Base-by-base conservation (phyloP, 2,888 invertebrate genomes). In the Scrobipalpa atriplicella region DNA sequence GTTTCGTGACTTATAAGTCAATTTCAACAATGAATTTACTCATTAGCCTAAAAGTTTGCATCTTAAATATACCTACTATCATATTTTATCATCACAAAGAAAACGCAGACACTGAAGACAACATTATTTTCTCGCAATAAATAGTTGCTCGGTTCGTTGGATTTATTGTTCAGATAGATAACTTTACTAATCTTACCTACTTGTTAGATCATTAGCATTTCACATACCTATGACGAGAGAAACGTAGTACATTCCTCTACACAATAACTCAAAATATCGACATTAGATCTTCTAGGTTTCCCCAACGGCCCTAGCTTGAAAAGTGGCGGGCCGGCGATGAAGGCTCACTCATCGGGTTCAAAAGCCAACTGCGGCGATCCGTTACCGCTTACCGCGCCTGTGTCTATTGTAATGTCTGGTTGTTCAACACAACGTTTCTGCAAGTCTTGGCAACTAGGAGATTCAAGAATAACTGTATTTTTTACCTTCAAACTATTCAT, bases 311-410 rank as follows among this genome's bases (percentile, higher is more conserved):
- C 58, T 66, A 65, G 18, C 18, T 61, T 58, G 62, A 52, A 67
- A 67, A 70, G 69, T 70, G 72, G 71, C 65, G 71, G 68, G 3
- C 58, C 16, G 38, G 58, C 81, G 86, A 77, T 86, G 85, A 90
- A 89, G 90, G 87, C 90, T 90, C 87, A 89, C 87, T 90, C 89
- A 88, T 82, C 88, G 87, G 83, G 91, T 86, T 91, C 89, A 90
- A 90, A 89, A 87, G 90, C 80, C 86, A 90, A 90, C 77, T 76
- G 80, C 81, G 78, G 78, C 84, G 80, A 87, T 88, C 84, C 81
- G 83, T 89, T 83, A 82, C 76, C 75, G 70, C 75, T 41, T 43
- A 58, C 64, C 39, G 62, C 64, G 39, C 58, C 41, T 62, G n/a
- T 76, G 66, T 68, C 63, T 56, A 21, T 56, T 56, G 54, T 56